Conservation (phyloP, 2,888 invertebrate genomes). For the Paralinhomoeus sp. region DNA sequence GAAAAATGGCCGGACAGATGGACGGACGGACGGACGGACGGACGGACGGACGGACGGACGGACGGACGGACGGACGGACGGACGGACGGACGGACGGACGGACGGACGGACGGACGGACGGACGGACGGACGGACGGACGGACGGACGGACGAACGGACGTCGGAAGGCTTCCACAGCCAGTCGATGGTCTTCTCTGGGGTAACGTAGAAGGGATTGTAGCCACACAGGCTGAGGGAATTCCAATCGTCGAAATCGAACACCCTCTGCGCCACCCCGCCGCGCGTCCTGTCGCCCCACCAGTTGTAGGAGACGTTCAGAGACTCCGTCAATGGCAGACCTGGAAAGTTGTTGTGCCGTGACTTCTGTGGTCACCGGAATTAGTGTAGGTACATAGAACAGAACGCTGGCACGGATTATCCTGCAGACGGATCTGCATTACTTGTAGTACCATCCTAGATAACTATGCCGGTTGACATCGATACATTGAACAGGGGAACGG, state of each 20-base stretch:
- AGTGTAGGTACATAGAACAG: no score
- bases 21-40: no score
- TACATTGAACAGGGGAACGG: no score
- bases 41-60: no score
- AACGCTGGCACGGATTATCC: no score
- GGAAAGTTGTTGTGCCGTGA: no score
- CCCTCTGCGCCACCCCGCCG: conserved; percentile 44
- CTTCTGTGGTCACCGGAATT: no score
- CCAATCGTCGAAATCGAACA: conserved; percentile 84
- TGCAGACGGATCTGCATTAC: no score
- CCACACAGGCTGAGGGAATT: conserved; percentile 82
- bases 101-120: background rate
- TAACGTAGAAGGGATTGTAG: conserved; percentile 61
- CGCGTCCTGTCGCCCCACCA: conserved; percentile 78
- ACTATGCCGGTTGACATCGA: no score
- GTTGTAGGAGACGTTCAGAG: conserved; percentile 66
- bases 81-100: background rate
- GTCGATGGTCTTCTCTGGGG: conserved; percentile 34
- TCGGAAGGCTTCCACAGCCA: conserved; percentile 16
- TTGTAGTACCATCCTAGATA: no score
- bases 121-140: no score
- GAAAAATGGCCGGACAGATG: no score
- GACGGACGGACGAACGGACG: background rate
- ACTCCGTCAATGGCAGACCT: conserved; percentile 45
- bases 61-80: background rate